Base-by-base conservation (phyloP, 1,140 invertebrate genomes). In the Bombus cullumanus region DNA sequence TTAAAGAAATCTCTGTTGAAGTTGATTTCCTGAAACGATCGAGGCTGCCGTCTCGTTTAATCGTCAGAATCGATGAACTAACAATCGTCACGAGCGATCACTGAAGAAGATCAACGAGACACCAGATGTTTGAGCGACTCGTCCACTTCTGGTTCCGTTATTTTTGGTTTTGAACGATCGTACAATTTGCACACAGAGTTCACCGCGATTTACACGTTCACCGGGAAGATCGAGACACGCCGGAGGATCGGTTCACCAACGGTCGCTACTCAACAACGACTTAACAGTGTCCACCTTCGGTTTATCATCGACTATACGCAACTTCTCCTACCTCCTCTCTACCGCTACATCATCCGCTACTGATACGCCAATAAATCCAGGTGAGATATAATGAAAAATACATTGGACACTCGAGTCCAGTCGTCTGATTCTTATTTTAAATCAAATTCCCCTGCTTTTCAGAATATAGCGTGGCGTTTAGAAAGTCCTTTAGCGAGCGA, bases 261-360 rank as follows among this genome's bases (percentile, higher is more conserved):
- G 75, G 62, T 76, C 64, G 43, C 64, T 59, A 79, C 66, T 89
- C 62, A 82, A 83, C 37, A 89, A 76, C 81, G 87, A 89, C 84
- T 83, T 62, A 53, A 73, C 78, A 72, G 18, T 86, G 87, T 69
- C 69, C 88, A 86, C 83, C 87, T 89, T 81, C 80, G 53, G n/a
- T 81, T 80, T 79, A 83, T 88, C 78, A 66, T 76, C 31, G 73
- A 25, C 68, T 76, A 18, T 77, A 68, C 31, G 81, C 81, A 34
- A 88, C 75, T 77, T 79, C 66, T 69, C 83, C 83, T 85, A 85
- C 83, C 53, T 62, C 77, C 53, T 41, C 62, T 34, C 31, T 34
- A 28, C 34, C 43, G 59, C 39, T 41, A 64, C 41, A 53, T 83
- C 82, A 86, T 83, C 57, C 88, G n/a, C 9, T 37, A 41, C 71